phyloP scores from a whole-genome alignment of 2,888 invertebrate genomes.

The Neocrepidodera transversa region DNA sequence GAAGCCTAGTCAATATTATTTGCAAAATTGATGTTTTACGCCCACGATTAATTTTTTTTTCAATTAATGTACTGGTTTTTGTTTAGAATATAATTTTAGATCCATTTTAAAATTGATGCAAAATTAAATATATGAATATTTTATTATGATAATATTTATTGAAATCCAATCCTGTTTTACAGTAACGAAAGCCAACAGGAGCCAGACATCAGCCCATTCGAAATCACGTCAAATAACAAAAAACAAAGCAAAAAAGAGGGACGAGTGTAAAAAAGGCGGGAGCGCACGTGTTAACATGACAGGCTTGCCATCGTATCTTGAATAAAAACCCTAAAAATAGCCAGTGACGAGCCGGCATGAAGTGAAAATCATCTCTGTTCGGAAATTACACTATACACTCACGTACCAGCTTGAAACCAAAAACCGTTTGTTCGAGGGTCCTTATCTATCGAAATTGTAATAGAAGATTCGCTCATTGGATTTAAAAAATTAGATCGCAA shows the following conservation, averaged over 20 bases:
- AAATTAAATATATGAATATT: no score
- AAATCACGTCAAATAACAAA: conserved; percentile 48
- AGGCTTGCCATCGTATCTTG: conserved; percentile 53
- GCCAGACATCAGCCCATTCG: conserved; percentile 49
- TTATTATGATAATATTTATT: no score
- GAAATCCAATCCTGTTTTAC: conserved; percentile 21
- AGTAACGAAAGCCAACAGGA: conserved; percentile 48
- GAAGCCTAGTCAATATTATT: no score
- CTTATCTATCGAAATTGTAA: no score
- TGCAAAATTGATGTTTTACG: no score
- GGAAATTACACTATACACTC: conserved; percentile 52
- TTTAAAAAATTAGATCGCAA: conserved; percentile 14
- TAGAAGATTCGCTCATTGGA: no score
- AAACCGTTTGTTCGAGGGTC: conserved; percentile 39
- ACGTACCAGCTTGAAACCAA: conserved; percentile 50
- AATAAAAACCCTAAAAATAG: conserved; percentile 55
- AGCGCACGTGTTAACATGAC: conserved; percentile 57
- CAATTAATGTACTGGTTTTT: no score
- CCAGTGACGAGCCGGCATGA: conserved; percentile 37
- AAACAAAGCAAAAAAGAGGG: conserved; percentile 38
- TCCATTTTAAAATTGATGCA: no score
- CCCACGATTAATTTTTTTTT: no score
- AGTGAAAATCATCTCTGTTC: conserved; percentile 50
- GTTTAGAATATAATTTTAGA: no score
- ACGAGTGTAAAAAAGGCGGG: conserved; percentile 9